Conservation (phyloP, 2,888 invertebrate genomes). For the Lamellibrachia columna region DNA sequence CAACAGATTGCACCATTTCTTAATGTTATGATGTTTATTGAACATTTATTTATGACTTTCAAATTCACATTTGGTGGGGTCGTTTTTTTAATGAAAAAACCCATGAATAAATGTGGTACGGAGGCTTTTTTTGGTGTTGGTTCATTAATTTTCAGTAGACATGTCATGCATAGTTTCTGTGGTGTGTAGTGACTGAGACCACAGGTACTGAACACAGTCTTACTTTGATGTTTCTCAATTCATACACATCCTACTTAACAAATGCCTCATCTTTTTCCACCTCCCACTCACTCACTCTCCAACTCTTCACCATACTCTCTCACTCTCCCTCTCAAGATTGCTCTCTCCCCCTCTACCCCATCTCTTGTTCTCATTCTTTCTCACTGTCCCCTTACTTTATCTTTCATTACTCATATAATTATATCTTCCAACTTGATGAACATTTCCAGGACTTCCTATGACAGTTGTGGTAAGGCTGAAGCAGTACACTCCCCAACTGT, state of each 20-base stretch:
- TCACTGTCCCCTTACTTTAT: not conserved
- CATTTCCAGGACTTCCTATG: too few relatives aligned
- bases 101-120: too few relatives aligned
- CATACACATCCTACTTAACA: not conserved
- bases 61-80: too few relatives aligned
- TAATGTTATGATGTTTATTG: too few relatives aligned
- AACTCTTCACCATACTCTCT: not conserved
- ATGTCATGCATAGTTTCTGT: too few relatives aligned
- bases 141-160: too few relatives aligned
- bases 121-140: too few relatives aligned
- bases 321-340: not conserved
- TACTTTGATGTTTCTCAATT: not conserved
- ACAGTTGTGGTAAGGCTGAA: not conserved
- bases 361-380: not conserved
- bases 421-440: not conserved
- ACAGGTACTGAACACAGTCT: not conserved
- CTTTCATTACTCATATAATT: not conserved
- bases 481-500: not conserved
- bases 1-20: too few relatives aligned
- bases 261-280: not conserved
- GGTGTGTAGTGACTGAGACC: too few relatives aligned
- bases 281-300: not conserved
- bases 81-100: too few relatives aligned
- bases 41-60: too few relatives aligned
- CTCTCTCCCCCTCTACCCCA: not conserved